phyloP scores from a whole-genome alignment of 2,888 invertebrate species.

The Eupithecia inturbata region DNA sequence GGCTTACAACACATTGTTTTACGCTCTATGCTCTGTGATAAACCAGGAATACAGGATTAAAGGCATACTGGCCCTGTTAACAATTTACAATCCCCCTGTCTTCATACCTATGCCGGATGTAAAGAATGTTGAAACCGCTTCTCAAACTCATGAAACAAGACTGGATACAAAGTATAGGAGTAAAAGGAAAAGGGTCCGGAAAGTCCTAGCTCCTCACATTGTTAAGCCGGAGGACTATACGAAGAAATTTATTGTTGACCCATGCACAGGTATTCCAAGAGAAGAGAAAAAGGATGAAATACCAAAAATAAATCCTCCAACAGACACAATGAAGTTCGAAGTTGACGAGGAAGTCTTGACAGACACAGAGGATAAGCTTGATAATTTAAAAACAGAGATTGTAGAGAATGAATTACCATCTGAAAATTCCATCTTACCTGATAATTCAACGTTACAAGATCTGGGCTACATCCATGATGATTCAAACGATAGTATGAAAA shows the following conservation, averaged over 20 bases:
- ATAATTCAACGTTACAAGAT: not conserved
- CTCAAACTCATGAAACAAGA: slow-evolving; percentile 59
- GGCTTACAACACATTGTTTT: slow-evolving; percentile 65
- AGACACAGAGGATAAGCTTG: not conserved
- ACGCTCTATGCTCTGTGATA: slow-evolving; percentile 65
- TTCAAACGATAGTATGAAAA: slow-evolving; percentile 57
- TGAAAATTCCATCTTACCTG: not conserved
- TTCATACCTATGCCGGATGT: not conserved
- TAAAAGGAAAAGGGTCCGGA: slow-evolving; percentile 44
- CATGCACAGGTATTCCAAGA: not conserved
- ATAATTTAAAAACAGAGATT: not conserved
- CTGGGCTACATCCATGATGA: slow-evolving; percentile 52
- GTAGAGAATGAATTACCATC: not conserved
- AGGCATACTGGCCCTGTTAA: slow-evolving; percentile 64
- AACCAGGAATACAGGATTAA: slow-evolving; percentile 65
- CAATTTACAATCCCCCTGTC: slow-evolving; percentile 21
- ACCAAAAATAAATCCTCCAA: not conserved
- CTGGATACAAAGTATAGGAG: slow-evolving; percentile 41
- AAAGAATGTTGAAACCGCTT: slow-evolving; percentile 4
- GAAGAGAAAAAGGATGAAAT: not conserved
- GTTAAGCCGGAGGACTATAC: slow-evolving; percentile 42
- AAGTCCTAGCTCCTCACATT: slow-evolving; percentile 58
- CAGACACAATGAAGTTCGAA: not conserved
- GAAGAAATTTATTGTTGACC: slow-evolving; percentile 17
- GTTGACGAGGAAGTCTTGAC: not conserved